These are phyloP conservation scores for Penaeus indicus DNA, from an alignment of 1,140 invertebrate genomes.

Conservation along the genomic window DNA sequence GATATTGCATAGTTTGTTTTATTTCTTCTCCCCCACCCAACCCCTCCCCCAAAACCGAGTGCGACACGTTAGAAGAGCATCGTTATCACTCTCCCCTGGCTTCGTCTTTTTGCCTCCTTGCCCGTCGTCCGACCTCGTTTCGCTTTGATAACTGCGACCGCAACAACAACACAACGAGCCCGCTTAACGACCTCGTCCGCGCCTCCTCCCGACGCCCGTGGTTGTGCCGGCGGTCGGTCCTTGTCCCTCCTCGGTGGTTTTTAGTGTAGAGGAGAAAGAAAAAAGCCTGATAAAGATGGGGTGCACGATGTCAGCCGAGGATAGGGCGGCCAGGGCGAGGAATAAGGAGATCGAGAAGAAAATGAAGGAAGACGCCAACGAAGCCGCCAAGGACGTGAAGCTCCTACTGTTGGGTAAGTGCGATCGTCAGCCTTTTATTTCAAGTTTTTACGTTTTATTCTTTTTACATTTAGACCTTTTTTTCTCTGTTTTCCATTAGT, in stretches of 20 bases:
- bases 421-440: background rate
- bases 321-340: constrained; percentile 42
- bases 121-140: too few relatives aligned
- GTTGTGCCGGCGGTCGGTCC: background rate
- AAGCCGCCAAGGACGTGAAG: constrained; percentile 55
- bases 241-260: background rate
- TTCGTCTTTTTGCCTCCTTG: too few relatives aligned
- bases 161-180: too few relatives aligned
- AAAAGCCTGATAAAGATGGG: constrained; percentile 38
- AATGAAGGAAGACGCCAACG: constrained; percentile 54
- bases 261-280: background rate
- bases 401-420: constrained; percentile 47
- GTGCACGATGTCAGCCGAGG: constrained; percentile 57
- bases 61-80: too few relatives aligned
- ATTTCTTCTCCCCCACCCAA: too few relatives aligned
- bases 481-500: background rate
- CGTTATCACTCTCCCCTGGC: too few relatives aligned
- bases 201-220: background rate
- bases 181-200: background rate
- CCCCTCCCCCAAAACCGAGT: too few relatives aligned
- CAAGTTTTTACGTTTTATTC: background rate
- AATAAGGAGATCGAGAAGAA: constrained; percentile 53
- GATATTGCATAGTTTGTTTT: too few relatives aligned
- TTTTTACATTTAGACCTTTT: background rate
- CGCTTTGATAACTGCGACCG: too few relatives aligned